Evolutionary conservation across 2,113 vertebrate species (phyloP).

Genomic region (Mustelus asterias): DNA sequence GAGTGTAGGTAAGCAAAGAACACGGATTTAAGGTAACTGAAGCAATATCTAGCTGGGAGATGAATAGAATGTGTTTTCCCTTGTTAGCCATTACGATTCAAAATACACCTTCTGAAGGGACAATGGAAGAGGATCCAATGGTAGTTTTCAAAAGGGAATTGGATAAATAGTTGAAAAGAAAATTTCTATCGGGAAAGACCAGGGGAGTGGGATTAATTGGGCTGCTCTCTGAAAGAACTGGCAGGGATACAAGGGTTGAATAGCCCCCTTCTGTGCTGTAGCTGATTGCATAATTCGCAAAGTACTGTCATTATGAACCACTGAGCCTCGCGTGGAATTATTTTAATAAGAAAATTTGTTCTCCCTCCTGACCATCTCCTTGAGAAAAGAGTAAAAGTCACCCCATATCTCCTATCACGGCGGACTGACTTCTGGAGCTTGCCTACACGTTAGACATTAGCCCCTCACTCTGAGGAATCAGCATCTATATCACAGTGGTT

Average conservation of each 20-base stretch:
- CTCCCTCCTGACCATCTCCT: background rate
- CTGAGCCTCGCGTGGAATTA: background rate
- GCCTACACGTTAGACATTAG: background rate
- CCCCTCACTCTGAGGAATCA: background rate
- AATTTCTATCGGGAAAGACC: background rate
- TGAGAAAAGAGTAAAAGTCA: background rate
- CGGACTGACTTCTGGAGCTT: background rate
- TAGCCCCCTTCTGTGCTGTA: background rate
- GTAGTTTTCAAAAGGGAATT: background rate
- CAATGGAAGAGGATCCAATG: background rate
- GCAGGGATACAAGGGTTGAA: background rate
- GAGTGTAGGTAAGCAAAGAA: background rate
- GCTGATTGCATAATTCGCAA: background rate
- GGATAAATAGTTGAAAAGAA: background rate
- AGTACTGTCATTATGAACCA: background rate
- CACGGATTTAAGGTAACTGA: background rate
- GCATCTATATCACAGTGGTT: background rate
- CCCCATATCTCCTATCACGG: background rate
- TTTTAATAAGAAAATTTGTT: slow-evolving; percentile 6
- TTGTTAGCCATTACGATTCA: background rate
- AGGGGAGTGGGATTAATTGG: background rate
- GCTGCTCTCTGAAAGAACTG: background rate
- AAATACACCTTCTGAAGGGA: background rate
- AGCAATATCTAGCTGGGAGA: background rate
- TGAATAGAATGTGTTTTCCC: background rate